These are phyloP conservation scores for Anseranas semipalmata DNA, from an alignment of 2,113 vertebrate genomes.

Conservation along the genomic window DNA sequence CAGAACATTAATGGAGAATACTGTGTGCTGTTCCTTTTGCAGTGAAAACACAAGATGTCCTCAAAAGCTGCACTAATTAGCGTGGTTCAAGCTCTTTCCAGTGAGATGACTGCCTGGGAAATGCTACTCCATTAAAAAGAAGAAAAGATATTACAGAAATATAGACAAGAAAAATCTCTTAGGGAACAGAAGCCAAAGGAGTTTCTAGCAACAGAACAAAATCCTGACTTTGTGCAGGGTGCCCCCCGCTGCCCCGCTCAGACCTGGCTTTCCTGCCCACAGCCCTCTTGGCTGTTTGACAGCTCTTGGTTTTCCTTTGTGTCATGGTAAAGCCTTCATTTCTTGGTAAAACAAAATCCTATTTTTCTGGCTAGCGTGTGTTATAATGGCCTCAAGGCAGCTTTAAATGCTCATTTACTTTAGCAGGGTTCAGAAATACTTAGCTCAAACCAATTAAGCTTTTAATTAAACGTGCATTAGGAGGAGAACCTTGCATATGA, in stretches of 20 bases:
- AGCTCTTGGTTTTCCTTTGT: neutral
- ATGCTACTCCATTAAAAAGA: neutral
- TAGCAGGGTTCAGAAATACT: neutral
- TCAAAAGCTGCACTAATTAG: neutral
- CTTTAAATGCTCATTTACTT: constrained; percentile 4
- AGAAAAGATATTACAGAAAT: neutral
- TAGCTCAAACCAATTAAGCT: constrained; percentile 17
- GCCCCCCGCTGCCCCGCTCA: neutral
- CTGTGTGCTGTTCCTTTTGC: neutral
- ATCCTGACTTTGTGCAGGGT: fast-evolving
- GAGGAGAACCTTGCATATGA: neutral
- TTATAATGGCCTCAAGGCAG: neutral
- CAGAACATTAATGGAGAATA: neutral
- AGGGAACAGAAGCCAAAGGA: neutral
- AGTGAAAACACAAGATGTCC: neutral
- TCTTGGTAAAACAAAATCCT: neutral
- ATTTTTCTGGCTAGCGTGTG: neutral
- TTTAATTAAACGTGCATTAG: constrained; percentile 18
- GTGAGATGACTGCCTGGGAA: neutral
- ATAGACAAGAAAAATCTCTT: neutral
- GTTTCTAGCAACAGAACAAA: neutral
- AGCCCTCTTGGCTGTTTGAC: neutral
- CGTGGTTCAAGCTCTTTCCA: neutral
- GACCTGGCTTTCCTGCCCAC: neutral
- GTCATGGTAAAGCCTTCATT: neutral